phyloP scores from a whole-genome alignment of 2,113 vertebrate species.

The Cebus imitator region DNA sequence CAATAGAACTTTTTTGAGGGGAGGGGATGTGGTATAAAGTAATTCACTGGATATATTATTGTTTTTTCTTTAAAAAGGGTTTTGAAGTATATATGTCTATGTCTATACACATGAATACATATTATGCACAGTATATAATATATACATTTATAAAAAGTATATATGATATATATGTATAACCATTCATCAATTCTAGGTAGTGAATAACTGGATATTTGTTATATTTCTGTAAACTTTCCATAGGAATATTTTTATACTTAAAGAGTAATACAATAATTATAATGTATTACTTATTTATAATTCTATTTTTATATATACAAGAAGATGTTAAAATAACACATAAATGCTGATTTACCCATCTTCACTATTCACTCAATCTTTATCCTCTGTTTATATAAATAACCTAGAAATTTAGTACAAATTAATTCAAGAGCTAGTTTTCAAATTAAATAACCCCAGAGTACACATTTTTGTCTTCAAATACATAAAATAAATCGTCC shows the following conservation, averaged over 20 bases:
- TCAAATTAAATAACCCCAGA: background rate
- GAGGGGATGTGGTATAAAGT: background rate
- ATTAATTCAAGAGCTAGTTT: background rate
- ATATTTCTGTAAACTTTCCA: background rate
- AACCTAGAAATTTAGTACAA: background rate
- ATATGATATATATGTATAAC: background rate
- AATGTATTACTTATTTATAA: background rate
- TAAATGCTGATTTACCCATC: background rate
- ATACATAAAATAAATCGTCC: conserved; percentile 49
- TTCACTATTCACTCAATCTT: background rate
- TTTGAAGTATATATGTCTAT: background rate
- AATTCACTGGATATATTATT: background rate
- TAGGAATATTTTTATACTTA: background rate
- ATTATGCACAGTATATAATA: background rate
- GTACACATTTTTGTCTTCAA: background rate
- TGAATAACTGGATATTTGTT: background rate
- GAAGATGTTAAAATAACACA: background rate
- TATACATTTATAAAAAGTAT: background rate
- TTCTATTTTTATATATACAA: background rate
- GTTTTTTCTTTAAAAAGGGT: background rate
- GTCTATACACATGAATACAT: background rate
- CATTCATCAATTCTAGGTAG: background rate
- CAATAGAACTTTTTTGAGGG: background rate
- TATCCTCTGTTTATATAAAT: background rate
- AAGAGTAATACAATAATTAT: background rate